A percentile compares a stretch with the other conserved stretches of the same genome.
Conservation (phyloP, 2,113 vertebrate genomes). For the Abramis brama region DNA sequence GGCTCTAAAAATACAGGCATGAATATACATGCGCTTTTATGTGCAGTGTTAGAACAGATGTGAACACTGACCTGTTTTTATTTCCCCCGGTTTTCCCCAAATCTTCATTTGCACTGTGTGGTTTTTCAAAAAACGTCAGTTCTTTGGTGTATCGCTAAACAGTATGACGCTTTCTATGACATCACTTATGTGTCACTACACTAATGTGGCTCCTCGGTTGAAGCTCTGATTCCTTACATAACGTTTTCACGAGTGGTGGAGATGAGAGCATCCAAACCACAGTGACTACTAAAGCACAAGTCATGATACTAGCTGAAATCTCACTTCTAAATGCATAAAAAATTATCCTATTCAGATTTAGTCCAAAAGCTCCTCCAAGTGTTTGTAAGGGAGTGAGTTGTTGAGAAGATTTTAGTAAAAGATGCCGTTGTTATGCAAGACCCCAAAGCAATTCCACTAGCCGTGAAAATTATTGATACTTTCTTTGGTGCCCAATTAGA, state of each 20-base stretch:
- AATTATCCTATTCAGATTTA: neutral
- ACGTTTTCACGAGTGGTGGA: conserved; percentile 9
- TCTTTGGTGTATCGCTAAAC: conserved; percentile 18
- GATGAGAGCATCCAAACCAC: neutral
- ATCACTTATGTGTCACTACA: conserved; percentile 63
- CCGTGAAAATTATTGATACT: neutral
- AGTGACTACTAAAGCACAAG: conserved; percentile 2
- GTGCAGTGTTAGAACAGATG: neutral
- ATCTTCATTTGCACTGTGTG: neutral
- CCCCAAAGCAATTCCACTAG: neutral
- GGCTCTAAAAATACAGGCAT: conserved; percentile 38
- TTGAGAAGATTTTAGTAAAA: neutral
- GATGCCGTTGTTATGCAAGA: neutral
- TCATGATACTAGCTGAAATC: neutral
- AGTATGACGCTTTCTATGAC: conserved; percentile 52
- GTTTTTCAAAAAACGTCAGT: neutral
- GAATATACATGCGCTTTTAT: conserved; percentile 6
- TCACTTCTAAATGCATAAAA: neutral
- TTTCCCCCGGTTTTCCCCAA: neutral
- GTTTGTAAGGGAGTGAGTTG: neutral
- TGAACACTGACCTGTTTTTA: conserved; percentile 33
- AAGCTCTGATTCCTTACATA: conserved; percentile 24
- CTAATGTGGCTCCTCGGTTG: conserved; percentile 40
- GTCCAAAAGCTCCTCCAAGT: neutral
- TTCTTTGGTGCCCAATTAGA: neutral